Evolutionary conservation across 2,888 invertebrate genomes (phyloP).

Genomic region (Fragum sueziense): DNA sequence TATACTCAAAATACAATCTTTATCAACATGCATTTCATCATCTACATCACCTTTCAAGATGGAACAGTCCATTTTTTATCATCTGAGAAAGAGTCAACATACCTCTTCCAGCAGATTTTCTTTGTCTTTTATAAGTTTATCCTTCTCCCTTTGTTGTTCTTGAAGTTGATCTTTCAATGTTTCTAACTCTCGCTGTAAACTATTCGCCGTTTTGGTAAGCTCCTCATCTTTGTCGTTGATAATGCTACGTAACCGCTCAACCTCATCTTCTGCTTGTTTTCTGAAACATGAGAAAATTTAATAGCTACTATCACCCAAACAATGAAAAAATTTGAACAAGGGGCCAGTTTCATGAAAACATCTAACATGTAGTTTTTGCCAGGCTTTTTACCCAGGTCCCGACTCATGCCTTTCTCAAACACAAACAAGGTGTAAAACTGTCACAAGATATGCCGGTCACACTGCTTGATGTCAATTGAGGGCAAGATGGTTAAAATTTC

Average conservation of each 20-base stretch:
- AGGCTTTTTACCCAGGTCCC: too few relatives aligned
- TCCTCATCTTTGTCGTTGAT: constrained; percentile 67
- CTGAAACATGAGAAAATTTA: constrained; percentile 50
- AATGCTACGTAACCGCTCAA: constrained; percentile 55
- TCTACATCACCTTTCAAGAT: background rate
- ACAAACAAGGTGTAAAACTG: too few relatives aligned
- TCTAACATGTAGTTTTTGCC: too few relatives aligned
- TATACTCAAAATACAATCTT: too few relatives aligned
- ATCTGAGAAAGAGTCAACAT: background rate
- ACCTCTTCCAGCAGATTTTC: constrained; percentile 79
- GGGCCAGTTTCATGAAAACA: too few relatives aligned
- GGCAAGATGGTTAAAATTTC: too few relatives aligned
- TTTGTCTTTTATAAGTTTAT: constrained; percentile 73
- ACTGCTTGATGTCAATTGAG: too few relatives aligned
- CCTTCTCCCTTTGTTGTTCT: constrained; percentile 69
- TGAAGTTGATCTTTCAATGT: constrained; percentile 66
- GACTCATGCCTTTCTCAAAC: too few relatives aligned
- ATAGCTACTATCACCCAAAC: too few relatives aligned
- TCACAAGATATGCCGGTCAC: too few relatives aligned
- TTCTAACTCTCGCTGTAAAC: constrained; percentile 70
- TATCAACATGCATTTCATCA: background rate
- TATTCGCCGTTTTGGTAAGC: constrained; percentile 66
- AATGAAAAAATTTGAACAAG: too few relatives aligned
- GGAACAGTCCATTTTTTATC: background rate
- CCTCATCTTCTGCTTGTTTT: constrained; percentile 65